Conservation (phyloP, 2,113 vertebrate genomes). For the Scalopus aquaticus region DNA sequence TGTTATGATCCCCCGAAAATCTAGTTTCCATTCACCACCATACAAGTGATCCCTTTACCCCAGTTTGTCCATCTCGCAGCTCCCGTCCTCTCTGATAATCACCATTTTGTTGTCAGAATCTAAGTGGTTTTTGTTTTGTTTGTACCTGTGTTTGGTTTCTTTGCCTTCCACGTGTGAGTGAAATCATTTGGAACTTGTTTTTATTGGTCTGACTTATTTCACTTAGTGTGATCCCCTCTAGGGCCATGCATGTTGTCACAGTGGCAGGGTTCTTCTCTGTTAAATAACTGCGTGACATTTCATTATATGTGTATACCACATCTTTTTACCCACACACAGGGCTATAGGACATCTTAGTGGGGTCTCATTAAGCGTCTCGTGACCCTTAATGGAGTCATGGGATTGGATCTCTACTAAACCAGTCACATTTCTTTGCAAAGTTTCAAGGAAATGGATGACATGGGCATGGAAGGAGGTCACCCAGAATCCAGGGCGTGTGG, state of each 20-base stretch:
- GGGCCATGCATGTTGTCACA: neutral
- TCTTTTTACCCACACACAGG: neutral
- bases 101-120: neutral
- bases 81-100: neutral
- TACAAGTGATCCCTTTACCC: neutral
- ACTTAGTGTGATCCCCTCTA: neutral
- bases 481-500: neutral
- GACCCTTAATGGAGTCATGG: neutral
- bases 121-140: neutral
- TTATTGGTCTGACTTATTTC: neutral
- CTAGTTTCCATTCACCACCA: neutral
- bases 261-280: neutral
- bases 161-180: neutral
- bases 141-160: neutral
- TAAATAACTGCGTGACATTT: neutral
- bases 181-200: neutral
- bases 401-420: neutral
- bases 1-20: neutral
- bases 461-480: neutral
- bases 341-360: neutral
- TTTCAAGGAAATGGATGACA: too few species aligned
- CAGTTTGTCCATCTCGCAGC: too few species aligned
- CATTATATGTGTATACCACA: neutral
- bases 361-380: neutral
- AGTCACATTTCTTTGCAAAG: neutral